Evolutionary conservation across 2,113 vertebrate genomes (phyloP), one percentile per base, ranked within the genome.

Genomic region (Colossoma macropomum): DNA sequence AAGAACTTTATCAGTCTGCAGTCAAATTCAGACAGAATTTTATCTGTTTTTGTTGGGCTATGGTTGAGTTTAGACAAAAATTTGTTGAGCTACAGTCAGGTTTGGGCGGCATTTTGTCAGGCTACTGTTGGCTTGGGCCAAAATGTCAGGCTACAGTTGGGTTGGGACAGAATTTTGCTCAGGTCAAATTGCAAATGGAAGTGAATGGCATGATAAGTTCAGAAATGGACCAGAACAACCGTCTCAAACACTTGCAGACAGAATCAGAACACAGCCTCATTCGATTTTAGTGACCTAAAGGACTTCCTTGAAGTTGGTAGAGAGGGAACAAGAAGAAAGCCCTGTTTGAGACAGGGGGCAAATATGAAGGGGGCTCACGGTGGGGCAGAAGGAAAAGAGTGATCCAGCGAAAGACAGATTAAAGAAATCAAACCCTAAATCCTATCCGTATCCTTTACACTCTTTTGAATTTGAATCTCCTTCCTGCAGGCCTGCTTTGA

Each of bases 401-500:
- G 75, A 63, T 19, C 9, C 1, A 52, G 60, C 28, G 38, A 17
- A 63, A 65, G 59, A 62, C 59, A 62, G 59, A 38, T 63, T 73
- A 48, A 48, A 48, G 38, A 48, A 73, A 73, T 73, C 38, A 48
- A 23, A 73, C 38, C 38, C 25, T 62, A 62, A 73, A 73, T 50
- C 71, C 68, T 59, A 34, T 34, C 28, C 69, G 25, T 12, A 73
- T 60, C 12, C 54, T 25, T 45, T 41, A 30, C 62, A 52, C 45
- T 21, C 63, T 34, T 38, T 56, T 75, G 76, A 19, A 74, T 85
- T 66, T 62, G 88, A 89, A 86, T 80, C 86, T 85, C 9, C 19
- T 78, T 70, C 59, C 84, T 76, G 52, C 8, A 16, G 75, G 63
- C 75, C 84, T 75, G 28, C 86, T 89, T 89, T 82, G 91, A 91